Conservation (phyloP, 2,113 vertebrate genomes). For the Carassius carassius region DNA sequence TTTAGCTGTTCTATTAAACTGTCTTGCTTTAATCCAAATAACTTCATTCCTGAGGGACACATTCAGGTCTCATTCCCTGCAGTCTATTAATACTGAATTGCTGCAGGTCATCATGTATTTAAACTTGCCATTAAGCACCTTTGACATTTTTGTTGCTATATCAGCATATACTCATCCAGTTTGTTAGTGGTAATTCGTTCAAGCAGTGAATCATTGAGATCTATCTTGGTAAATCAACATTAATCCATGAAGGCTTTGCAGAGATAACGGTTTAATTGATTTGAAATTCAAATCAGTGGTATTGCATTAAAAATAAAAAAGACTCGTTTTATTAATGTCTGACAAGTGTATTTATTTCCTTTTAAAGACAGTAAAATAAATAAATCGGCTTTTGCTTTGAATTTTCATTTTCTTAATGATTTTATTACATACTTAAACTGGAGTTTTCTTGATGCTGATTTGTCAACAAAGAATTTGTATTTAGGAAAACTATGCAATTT, state of each 20-base stretch:
- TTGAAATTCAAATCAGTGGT: background rate
- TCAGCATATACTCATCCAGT: background rate
- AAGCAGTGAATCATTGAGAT: conserved; percentile 8
- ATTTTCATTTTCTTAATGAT: background rate
- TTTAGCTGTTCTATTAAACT: conserved; percentile 13
- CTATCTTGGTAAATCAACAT: background rate
- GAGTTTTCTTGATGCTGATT: background rate
- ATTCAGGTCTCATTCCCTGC: background rate
- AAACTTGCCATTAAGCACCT: background rate
- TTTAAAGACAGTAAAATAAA: background rate
- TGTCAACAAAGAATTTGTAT: background rate
- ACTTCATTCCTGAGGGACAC: conserved; percentile 26
- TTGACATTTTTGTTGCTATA: background rate
- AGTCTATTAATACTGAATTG: conserved; percentile 1
- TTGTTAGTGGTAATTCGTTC: conserved; percentile 25
- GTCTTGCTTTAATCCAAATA: conserved; percentile 25
- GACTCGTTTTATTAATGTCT: background rate
- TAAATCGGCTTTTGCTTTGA: background rate
- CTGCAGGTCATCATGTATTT: background rate
- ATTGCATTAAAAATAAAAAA: background rate
- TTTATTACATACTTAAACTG: conserved; percentile 13
- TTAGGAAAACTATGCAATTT: background rate
- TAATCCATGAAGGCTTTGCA: too few relatives aligned
- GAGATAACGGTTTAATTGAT: background rate
- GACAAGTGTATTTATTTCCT: background rate